These are phyloP conservation scores for Tiliqua scincoides DNA, from an alignment of 2,113 vertebrate species.

Conservation along the genomic window DNA sequence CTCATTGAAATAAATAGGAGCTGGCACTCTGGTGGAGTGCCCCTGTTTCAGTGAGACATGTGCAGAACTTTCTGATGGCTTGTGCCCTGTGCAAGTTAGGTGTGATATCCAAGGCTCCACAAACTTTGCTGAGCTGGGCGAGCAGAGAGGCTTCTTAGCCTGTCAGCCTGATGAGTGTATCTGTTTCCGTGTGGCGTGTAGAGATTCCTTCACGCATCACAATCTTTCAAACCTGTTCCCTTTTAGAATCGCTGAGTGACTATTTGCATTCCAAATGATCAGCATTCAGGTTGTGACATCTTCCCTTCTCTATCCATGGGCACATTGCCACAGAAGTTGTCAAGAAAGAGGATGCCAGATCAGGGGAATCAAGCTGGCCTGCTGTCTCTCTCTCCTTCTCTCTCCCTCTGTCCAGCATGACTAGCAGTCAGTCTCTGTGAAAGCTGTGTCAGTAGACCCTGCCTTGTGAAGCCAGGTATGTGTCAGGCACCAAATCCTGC, in stretches of 20 bases:
- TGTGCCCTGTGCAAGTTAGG: neutral
- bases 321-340: slow-evolving; percentile 47
- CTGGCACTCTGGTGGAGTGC: neutral
- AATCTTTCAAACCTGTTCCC: slow-evolving; percentile 30
- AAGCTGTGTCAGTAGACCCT: neutral
- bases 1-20: neutral
- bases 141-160: neutral
- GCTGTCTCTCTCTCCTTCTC: neutral
- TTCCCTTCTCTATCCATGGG: slow-evolving; percentile 1
- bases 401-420: neutral
- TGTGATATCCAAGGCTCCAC: neutral
- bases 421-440: slow-evolving; percentile 1
- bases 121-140: neutral
- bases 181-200: neutral
- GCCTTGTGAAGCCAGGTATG: slow-evolving; percentile 43
- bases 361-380: neutral
- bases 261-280: slow-evolving; percentile 14
- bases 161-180: slow-evolving; percentile 18
- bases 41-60: neutral
- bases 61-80: neutral
- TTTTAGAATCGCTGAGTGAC: slow-evolving; percentile 19
- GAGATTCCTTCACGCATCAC: neutral
- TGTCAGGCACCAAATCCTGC: slow-evolving; percentile 29
- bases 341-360: slow-evolving; percentile 3
- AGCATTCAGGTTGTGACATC: slow-evolving; percentile 16